A percentile compares a stretch with the other conserved stretches of the same genome.
Conservation (phyloP, 2,113 vertebrate genomes). For the Balaenoptera acutorostrata region DNA sequence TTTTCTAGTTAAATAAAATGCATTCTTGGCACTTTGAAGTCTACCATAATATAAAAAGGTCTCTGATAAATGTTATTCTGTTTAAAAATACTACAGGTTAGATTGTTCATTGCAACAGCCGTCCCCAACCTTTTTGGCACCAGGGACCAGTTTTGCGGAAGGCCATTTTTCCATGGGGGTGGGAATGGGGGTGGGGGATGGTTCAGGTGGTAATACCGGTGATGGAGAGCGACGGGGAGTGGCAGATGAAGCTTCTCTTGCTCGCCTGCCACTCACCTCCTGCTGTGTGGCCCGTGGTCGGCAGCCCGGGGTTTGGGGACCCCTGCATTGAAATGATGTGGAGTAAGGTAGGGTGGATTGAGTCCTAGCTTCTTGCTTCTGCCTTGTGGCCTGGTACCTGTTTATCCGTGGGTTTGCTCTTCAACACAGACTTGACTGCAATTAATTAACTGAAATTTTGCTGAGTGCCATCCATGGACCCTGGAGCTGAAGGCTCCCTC, state of each 20-base stretch:
- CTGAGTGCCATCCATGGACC: neutral
- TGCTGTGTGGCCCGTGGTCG: too few species aligned
- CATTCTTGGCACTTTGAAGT: neutral
- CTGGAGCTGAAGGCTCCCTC: neutral
- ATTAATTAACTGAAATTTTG: conserved; percentile 2
- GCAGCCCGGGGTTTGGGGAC: too few species aligned
- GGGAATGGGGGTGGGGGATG: too few species aligned
- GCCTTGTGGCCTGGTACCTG: neutral
- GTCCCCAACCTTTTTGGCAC: too few species aligned
- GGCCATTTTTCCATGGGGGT: too few species aligned
- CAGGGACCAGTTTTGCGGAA: too few species aligned
- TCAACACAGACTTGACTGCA: neutral
- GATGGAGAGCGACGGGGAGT: too few species aligned
- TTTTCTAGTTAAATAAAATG: conserved; percentile 26
- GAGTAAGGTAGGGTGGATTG: too few species aligned
- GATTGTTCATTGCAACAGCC: neutral
- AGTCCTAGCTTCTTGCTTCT: neutral
- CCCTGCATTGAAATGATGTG: neutral
- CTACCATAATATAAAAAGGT: neutral
- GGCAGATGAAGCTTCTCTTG: too few species aligned
- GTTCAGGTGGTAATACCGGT: too few species aligned
- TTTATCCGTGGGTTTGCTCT: conserved; percentile 6
- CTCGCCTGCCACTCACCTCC: too few species aligned
- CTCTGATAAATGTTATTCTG: neutral
- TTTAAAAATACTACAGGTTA: neutral